Evolutionary conservation across 2,888 invertebrate genomes (phyloP).

Genomic region (Gibbula magus): DNA sequence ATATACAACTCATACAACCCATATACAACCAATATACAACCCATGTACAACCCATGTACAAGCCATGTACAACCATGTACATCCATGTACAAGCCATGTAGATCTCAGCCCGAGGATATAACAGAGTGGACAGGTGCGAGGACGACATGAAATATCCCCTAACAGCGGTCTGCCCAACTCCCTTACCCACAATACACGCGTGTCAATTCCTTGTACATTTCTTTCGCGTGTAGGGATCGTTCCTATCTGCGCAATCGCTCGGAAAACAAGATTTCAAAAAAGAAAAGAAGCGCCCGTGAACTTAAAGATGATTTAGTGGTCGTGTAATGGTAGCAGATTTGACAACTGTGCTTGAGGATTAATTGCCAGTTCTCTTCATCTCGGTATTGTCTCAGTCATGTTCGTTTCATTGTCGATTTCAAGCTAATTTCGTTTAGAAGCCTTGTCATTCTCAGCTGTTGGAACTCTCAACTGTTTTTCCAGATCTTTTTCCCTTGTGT

Average conservation of each 20-base stretch:
- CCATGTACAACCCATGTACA: no score
- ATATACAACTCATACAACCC: no score
- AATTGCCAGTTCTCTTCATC: background rate
- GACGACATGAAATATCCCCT: background rate
- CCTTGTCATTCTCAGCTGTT: background rate
- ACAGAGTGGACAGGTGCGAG: background rate
- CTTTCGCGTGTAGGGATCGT: background rate
- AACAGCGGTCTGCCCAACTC: background rate
- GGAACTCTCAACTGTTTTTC: background rate
- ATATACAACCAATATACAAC: no score
- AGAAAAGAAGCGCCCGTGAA: background rate
- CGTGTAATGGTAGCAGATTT: background rate
- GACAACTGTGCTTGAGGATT: slow-evolving; percentile 11
- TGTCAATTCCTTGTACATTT: slow-evolving; percentile 21
- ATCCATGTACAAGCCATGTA: background rate
- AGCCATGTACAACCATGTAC: no score
- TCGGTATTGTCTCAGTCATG: background rate
- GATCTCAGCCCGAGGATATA: background rate
- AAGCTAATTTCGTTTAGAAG: background rate
- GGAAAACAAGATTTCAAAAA: slow-evolving; percentile 5
- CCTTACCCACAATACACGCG: background rate
- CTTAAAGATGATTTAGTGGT: background rate
- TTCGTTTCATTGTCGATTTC: background rate
- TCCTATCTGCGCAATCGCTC: slow-evolving; percentile 1
- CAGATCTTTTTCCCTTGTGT: background rate